Conservation (phyloP, 1,140 invertebrate genomes). For the Ericerus pela region DNA sequence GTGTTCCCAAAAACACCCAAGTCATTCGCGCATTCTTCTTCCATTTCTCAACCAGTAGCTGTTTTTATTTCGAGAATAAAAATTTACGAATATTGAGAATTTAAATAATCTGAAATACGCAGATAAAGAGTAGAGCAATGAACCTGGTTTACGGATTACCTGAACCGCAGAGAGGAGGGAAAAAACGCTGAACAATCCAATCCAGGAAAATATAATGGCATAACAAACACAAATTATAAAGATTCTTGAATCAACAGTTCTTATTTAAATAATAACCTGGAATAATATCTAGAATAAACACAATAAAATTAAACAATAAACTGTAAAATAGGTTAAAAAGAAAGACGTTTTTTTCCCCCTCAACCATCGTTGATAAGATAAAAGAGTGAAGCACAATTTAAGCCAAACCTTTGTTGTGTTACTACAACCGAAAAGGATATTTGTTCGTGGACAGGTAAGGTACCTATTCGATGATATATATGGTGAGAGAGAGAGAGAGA, state of each 20-base stretch:
- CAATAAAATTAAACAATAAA: slow-evolving; percentile 9
- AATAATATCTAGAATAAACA: slow-evolving; percentile 10
- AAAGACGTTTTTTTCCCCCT: neutral
- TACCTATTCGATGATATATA: too few species aligned
- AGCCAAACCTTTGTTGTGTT: slow-evolving; percentile 3
- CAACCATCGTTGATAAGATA: slow-evolving; percentile 4
- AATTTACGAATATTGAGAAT: too few species aligned
- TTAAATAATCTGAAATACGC: too few species aligned
- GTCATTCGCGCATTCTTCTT: too few species aligned
- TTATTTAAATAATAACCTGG: slow-evolving; percentile 12
- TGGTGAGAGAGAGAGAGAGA: too few species aligned
- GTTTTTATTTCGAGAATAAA: too few species aligned
- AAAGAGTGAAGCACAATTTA: slow-evolving; percentile 4
- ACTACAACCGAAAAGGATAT: neutral
- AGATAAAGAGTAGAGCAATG: too few species aligned
- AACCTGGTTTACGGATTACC: slow-evolving; percentile 4
- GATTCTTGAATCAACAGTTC: slow-evolving; percentile 1
- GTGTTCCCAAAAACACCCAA: too few species aligned
- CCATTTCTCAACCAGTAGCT: too few species aligned
- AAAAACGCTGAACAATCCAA: neutral
- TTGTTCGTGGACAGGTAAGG: too few species aligned
- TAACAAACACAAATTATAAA: slow-evolving; percentile 1
- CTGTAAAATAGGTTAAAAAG: slow-evolving; percentile 10
- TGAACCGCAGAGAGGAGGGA: neutral
- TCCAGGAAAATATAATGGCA: slow-evolving; percentile 5